phyloP scores from a whole-genome alignment of 2,888 invertebrate genomes.

The Plebejus anna region DNA sequence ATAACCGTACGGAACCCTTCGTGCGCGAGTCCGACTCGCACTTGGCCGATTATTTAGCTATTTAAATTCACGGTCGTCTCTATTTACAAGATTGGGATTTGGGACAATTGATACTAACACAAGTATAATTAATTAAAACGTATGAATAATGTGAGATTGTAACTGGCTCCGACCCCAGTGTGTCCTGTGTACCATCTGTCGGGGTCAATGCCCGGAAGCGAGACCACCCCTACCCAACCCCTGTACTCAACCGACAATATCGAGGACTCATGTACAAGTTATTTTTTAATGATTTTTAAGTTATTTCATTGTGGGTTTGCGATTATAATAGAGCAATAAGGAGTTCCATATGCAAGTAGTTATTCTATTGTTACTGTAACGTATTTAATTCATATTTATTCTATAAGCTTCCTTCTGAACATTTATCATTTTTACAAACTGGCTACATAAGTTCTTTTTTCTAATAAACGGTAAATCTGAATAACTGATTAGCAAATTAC shows the following conservation, averaged over 20 bases:
- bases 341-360: too few species aligned
- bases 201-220: slow-evolving; percentile 56
- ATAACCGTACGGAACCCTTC: too few species aligned
- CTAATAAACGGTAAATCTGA: too few species aligned
- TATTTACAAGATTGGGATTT: background rate
- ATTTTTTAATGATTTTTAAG: slow-evolving; percentile 5
- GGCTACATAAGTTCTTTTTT: too few species aligned
- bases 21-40: too few species aligned
- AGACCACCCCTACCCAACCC: slow-evolving; percentile 54
- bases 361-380: too few species aligned
- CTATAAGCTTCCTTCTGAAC: too few species aligned
- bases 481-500: too few species aligned
- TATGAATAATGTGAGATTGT: slow-evolving; percentile 26
- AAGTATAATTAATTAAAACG: slow-evolving; percentile 15
- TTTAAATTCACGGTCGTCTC: slow-evolving; percentile 22
- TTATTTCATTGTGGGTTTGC: background rate
- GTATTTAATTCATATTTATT: too few species aligned
- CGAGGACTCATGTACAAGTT: background rate
- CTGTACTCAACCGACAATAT: slow-evolving; percentile 35
- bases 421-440: too few species aligned
- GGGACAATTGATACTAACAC: slow-evolving; percentile 11
- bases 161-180: slow-evolving; percentile 22
- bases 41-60: background rate
- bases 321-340: too few species aligned
- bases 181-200: slow-evolving; percentile 54